Conservation (phyloP, 92 coral and sea anemone genomes). For the Heteractis magnifica region DNA sequence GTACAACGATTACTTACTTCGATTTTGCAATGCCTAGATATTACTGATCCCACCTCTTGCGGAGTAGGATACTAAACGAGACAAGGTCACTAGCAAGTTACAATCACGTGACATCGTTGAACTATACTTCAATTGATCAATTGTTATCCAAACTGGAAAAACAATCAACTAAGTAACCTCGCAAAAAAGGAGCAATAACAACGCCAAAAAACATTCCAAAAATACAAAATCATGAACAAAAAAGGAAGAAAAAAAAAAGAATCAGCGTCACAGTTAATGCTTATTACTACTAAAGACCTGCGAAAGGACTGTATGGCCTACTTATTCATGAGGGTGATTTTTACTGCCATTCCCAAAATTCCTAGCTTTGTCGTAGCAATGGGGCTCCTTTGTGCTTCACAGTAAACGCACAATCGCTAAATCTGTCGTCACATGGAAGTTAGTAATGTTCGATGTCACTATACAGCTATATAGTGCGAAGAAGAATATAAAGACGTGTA, state of each 20-base stretch:
- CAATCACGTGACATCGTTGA: too few relatives aligned
- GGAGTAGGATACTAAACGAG: neutral
- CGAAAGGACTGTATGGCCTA: conserved; percentile 6
- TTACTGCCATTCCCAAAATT: neutral
- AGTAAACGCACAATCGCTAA: conserved; percentile 5
- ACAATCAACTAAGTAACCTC: neutral
- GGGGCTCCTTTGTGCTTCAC: conserved; percentile 2
- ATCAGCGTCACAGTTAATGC: neutral
- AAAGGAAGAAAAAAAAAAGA: neutral
- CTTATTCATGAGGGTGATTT: neutral
- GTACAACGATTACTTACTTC: neutral
- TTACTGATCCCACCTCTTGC: neutral
- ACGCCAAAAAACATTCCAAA: neutral
- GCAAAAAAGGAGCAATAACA: conserved; percentile 3
- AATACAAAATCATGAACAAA: conserved; percentile 5
- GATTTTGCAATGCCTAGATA: conserved; percentile 9
- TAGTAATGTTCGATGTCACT: conserved; percentile 5
- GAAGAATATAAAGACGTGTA: conserved; percentile 5
- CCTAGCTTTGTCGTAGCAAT: neutral
- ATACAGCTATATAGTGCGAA: neutral
- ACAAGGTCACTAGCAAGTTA: conserved; percentile 6
- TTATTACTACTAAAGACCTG: conserved; percentile 8
- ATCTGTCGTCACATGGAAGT: neutral
- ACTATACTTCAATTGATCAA: neutral
- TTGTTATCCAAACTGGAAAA: neutral